phyloP scores from a whole-genome alignment of 2,113 vertebrate genomes.

The Leptodactylus fuscus region DNA sequence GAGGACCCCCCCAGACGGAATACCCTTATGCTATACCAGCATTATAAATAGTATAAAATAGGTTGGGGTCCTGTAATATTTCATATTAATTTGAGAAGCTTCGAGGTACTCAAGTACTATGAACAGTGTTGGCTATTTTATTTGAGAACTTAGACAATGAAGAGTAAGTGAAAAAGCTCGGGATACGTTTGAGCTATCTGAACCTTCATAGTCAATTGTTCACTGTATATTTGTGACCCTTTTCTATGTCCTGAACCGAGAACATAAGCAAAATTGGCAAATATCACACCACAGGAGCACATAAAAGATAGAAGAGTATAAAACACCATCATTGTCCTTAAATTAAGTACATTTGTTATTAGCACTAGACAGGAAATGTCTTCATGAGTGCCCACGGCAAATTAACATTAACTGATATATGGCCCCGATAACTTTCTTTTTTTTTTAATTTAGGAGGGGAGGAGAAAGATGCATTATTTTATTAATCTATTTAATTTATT shows the following conservation, averaged over 20 bases:
- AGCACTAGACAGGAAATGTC: constrained; percentile 6
- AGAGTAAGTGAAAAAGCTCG: not conserved
- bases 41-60: too few species aligned
- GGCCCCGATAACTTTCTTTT: not conserved
- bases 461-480: constrained; percentile 39
- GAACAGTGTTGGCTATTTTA: not conserved
- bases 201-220: too few species aligned
- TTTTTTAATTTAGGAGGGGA: constrained; percentile 29
- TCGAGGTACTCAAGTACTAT: not conserved
- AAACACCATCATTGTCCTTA: not conserved
- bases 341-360: constrained; percentile 25
- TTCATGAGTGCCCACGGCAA: constrained; percentile 17
- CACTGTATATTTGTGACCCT: not conserved
- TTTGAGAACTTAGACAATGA: not conserved
- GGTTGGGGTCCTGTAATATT: too few species aligned
- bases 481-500: constrained; percentile 55
- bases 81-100: too few species aligned
- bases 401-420: constrained; percentile 38
- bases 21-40: too few species aligned
- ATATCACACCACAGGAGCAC: not conserved
- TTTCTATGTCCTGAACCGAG: not conserved
- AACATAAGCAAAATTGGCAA: not conserved
- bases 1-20: too few species aligned
- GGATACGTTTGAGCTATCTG: too few species aligned
- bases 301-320: constrained; percentile 7